Percentiles rank a stretch among this genome's conserved stretches.
Evolutionary conservation across 2,888 invertebrate species (phyloP).

Genomic region (Oithona nana): DNA sequence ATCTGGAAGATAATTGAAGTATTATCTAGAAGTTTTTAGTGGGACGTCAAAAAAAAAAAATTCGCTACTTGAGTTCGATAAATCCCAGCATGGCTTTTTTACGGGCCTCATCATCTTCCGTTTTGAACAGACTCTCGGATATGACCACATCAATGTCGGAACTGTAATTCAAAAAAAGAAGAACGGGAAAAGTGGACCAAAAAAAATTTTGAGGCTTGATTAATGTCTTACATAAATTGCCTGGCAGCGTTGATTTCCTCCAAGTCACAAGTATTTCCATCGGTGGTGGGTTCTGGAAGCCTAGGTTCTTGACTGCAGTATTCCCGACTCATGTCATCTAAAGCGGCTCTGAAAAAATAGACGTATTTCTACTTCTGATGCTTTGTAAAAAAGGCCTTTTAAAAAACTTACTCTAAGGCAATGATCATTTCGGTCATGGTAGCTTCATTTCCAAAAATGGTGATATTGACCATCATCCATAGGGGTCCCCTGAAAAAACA

Average conservation of each 20-base stretch:
- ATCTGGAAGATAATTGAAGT: neutral
- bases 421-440: conserved; percentile 7
- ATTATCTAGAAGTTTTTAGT: neutral
- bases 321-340: conserved; percentile 7
- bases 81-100: conserved; percentile 10
- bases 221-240: conserved; percentile 8
- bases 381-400: neutral
- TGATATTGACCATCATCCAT: conserved; percentile 16
- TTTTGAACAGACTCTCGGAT: conserved; percentile 1
- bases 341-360: neutral
- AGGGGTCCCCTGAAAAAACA: conserved; percentile 5
- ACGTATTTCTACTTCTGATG: neutral
- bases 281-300: neutral
- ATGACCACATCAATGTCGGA: conserved; percentile 10
- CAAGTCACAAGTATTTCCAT: conserved; percentile 4
- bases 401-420: conserved; percentile 3
- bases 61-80: conserved; percentile 8
- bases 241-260: conserved; percentile 9
- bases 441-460: conserved; percentile 10
- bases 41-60: neutral
- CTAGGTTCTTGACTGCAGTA: neutral
- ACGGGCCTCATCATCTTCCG: conserved; percentile 3
- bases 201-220: too few species aligned
- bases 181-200: too few species aligned
- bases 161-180: neutral